Evolutionary conservation across 2,797 vertebrate species (phyloP).

Genomic region (Pangasius djambal): DNA sequence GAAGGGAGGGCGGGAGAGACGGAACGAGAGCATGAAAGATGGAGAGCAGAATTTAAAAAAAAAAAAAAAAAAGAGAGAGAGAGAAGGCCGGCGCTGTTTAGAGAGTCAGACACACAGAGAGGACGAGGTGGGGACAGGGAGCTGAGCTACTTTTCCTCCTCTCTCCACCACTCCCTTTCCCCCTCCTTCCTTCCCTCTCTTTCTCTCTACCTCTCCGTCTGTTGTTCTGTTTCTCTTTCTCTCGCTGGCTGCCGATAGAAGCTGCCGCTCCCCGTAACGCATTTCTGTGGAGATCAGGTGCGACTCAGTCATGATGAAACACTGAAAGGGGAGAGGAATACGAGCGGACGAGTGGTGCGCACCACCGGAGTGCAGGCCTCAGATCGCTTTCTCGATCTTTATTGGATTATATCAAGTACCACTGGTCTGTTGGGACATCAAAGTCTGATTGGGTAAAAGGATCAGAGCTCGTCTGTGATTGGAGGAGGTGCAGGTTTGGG

Average conservation of each 20-base stretch:
- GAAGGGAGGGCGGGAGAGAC: conserved; percentile 21
- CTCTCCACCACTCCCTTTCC: background rate
- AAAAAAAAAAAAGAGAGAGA: conserved; percentile 36
- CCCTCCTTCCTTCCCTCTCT: conserved; percentile 13
- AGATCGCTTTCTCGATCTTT: background rate
- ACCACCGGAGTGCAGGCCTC: background rate
- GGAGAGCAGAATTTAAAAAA: conserved; percentile 11
- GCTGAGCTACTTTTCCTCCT: conserved; percentile 59
- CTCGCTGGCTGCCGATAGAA: background rate
- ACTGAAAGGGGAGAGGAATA: background rate
- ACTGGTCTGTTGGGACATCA: conserved; percentile 48
- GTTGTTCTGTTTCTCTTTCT: conserved; percentile 7
- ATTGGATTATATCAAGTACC: conserved; percentile 17
- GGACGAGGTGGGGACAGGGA: conserved; percentile 69
- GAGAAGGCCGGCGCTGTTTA: conserved; percentile 68
- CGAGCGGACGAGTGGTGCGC: background rate
- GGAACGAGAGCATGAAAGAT: conserved; percentile 38
- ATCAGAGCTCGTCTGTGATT: conserved; percentile 42
- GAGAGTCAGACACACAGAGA: conserved; percentile 68
- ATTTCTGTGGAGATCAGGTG: background rate
- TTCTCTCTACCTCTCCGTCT: conserved; percentile 8
- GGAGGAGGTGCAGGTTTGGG: conserved; percentile 34
- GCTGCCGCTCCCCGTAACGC: background rate
- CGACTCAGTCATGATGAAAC: background rate
- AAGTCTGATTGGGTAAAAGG: conserved; percentile 67